Base-by-base conservation (phyloP, 2,113 vertebrate genomes). In the Nibea albiflora region DNA sequence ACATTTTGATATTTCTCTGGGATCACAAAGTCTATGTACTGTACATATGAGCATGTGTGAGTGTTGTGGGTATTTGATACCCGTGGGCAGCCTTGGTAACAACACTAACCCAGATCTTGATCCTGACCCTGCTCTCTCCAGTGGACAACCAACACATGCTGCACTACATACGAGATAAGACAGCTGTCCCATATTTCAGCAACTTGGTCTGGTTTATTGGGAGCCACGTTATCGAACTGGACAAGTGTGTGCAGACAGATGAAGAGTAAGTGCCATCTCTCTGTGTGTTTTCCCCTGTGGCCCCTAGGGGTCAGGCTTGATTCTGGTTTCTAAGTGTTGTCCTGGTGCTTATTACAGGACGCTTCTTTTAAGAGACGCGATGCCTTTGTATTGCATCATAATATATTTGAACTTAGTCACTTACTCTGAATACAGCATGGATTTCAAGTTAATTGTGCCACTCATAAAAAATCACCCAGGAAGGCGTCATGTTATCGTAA, bases 131-230 rank as follows among this genome's bases (percentile, higher is more conserved):
- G 0, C 7, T 70, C 56, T 78, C 46, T 79, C 58, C 91, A 99
- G 98, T 99, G 97, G 97, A 99, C 93, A 99, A 99, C 96, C 97
- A 99, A 90, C 97, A 97, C 82, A 99, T 99, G 98, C 94, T 99
- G 85, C 98, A 99, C 93, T 99, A 99, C 88, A 99, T 99, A 87
- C 93, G 98, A 80, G 98, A 99, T 90, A 99, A 98, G 94, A 99
- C 98, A 0, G 98, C 98, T 0, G 98, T 97, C 42, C 98, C 98
- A 0, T 99, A 99, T 92, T 99, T 99, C 94, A 99, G 98, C 92
- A 99, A 99, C 90, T 92, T 99, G 60, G 98, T 99, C 71, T 99
- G 98, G 98, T 99, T 99, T 89, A 99, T 99, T 50, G 98, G 98
- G 71, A 99, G 97, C 89, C 98, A 99, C 0, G 97, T 99, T 87